A percentile compares a stretch with the other conserved stretches of the same genome.
phyloP scores from a whole-genome alignment of 2,113 vertebrate species.

The Bubo bubo region DNA sequence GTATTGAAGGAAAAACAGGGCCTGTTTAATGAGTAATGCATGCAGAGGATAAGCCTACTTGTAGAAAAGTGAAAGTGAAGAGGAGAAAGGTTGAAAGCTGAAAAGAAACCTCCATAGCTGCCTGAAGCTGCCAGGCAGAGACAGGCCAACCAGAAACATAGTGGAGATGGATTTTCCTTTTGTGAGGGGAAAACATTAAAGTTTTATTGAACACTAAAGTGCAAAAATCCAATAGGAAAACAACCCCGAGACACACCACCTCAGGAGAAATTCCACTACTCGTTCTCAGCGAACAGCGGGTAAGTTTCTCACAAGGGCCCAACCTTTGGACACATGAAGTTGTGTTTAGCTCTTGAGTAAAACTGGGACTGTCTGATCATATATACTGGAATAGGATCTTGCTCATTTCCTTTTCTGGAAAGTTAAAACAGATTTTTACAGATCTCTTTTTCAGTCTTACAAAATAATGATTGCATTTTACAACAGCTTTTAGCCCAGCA shows the following conservation, averaged over 20 bases:
- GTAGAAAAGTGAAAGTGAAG: background rate
- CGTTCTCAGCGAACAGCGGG: rapidly evolving
- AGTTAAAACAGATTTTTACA: background rate
- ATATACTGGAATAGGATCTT: background rate
- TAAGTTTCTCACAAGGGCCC: background rate
- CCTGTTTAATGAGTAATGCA: background rate
- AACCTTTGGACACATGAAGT: background rate
- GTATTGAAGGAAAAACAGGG: background rate
- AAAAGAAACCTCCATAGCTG: background rate
- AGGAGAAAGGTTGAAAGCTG: background rate
- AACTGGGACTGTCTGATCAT: background rate
- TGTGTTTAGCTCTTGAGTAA: background rate
- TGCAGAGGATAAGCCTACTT: background rate
- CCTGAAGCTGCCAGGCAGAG: background rate
- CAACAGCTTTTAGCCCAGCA: background rate
- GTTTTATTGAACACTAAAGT: background rate
- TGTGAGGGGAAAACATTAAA: background rate
- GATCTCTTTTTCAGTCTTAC: background rate
- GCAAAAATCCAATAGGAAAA: background rate
- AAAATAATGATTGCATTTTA: background rate
- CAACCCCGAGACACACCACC: background rate
- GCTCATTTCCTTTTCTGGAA: background rate
- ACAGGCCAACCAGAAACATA: background rate
- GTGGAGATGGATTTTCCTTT: background rate
- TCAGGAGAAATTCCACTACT: background rate